Percentiles rank a stretch among this genome's conserved stretches.
Conservation (phyloP, 1,140 invertebrate genomes). For the Aphelenchoides avenae region DNA sequence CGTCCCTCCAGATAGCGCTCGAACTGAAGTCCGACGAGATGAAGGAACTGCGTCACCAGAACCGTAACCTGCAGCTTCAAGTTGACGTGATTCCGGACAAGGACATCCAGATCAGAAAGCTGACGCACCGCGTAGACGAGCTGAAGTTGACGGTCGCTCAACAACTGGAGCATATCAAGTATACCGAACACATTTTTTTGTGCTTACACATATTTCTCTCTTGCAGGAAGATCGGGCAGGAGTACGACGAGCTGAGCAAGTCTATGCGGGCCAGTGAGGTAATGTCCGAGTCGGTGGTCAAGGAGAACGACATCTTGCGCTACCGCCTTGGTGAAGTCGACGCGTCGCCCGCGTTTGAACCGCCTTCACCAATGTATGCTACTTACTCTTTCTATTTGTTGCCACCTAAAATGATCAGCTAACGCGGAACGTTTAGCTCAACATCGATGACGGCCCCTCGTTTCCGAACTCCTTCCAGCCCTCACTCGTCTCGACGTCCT, state of each 20-base stretch:
- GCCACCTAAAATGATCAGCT: too few species aligned
- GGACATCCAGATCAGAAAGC: conserved; percentile 12
- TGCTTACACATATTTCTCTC: not conserved
- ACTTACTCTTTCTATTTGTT: too few species aligned
- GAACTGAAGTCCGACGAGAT: conserved; percentile 20
- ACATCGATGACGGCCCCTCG: too few species aligned
- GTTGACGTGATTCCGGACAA: conserved; percentile 19
- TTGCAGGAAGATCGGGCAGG: not conserved
- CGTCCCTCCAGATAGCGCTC: conserved; percentile 11
- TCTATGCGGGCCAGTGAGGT: too few species aligned
- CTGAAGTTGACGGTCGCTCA: conserved; percentile 10
- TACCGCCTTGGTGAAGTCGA: conserved; percentile 5
- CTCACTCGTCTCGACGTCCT: too few species aligned
- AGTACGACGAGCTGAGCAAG: not conserved
- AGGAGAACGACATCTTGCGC: conserved; percentile 17
- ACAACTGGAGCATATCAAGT: conserved; percentile 13
- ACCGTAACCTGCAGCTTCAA: conserved; percentile 15
- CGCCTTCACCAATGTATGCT: too few species aligned
- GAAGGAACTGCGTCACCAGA: conserved; percentile 9
- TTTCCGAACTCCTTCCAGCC: too few species aligned
- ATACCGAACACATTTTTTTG: not conserved
- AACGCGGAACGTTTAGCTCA: too few species aligned
- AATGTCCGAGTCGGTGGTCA: conserved; percentile 3
- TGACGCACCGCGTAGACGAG: conserved; percentile 8
- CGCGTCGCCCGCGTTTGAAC: not conserved